Evolutionary conservation across 2,113 vertebrate species (phyloP), one percentile per base, ranked within the genome.

Genomic region (Bostrychus sinensis): DNA sequence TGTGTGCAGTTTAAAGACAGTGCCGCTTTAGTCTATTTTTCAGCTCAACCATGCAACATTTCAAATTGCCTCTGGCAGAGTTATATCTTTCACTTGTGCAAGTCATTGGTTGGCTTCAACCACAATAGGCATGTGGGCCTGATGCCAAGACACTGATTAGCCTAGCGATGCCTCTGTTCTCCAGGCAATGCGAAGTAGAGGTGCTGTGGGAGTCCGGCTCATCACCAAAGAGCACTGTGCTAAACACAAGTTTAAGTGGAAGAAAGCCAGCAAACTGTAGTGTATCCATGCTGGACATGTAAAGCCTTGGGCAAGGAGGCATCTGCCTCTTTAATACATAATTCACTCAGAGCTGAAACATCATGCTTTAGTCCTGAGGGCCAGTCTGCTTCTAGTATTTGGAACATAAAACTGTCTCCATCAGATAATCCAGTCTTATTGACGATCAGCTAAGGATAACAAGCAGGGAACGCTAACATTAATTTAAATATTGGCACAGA

Each of bases 311-410:
- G 89, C 83, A 82, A 84, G 61, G 66, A 89, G 78, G 86, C 83
- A 88, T 88, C 87, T 86, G 83, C 72, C 73, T 85, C 86, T 87
- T 90, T 88, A 87, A 89, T 89, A 82, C 72, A 88, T 87, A 87
- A 89, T 90, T 90, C 80, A 87, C 83, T 85, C 68, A 71, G 67
- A 83, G 81, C 76, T 78, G 70, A 81, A 87, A 81, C 80, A 86
- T 79, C 78, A 74, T 67, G 78, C 81, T 84, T 80, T 20, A 62
- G 67, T 79, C 81, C 84, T 78, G 30, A 75, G 77, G 76, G 80
- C 78, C 80, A 38, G 61, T 68, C 78, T 71, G 73, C 73, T 72
- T 72, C 55, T 66, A 68, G 60, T 69, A 77, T 71, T 61, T 81
- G 70, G 81, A 87, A 86, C 82, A 86, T 71, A 64, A 83, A 80